phyloP scores from a whole-genome alignment of 2,113 vertebrate genomes.

The Syngnathus typhle region DNA sequence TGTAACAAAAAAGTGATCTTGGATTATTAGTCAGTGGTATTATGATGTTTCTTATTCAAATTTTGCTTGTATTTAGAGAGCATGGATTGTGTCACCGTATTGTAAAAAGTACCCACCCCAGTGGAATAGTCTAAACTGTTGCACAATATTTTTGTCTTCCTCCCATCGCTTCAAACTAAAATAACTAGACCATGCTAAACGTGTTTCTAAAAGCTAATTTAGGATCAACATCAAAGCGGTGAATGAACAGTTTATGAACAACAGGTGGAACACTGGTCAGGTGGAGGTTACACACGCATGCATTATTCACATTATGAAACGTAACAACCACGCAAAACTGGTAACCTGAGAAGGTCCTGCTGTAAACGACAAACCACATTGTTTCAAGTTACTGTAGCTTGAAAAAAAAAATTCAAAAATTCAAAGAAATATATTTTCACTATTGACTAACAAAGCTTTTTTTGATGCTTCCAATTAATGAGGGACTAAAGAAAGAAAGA shows the following conservation, averaged over 20 bases:
- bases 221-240: neutral
- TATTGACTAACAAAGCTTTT: neutral
- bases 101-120: neutral
- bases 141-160: neutral
- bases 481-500: constrained; percentile 11
- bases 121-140: neutral
- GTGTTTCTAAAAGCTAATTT: neutral
- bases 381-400: neutral
- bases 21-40: no score
- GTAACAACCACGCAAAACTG: constrained; percentile 45
- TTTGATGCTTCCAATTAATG: neutral
- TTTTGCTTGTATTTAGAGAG: neutral
- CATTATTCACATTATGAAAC: constrained; percentile 74
- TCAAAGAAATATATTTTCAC: neutral
- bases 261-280: constrained; percentile 65
- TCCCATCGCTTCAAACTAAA: neutral
- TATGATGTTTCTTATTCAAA: neutral
- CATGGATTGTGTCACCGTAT: neutral
- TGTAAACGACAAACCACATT: neutral
- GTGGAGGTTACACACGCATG: constrained; percentile 63
- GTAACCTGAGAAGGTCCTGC: constrained; percentile 27
- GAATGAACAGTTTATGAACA: constrained; percentile 12
- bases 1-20: no score
- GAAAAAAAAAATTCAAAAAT: neutral
- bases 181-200: neutral